Evolutionary conservation across 2,888 invertebrate genomes (phyloP).

Genomic region (Phengaris arion): DNA sequence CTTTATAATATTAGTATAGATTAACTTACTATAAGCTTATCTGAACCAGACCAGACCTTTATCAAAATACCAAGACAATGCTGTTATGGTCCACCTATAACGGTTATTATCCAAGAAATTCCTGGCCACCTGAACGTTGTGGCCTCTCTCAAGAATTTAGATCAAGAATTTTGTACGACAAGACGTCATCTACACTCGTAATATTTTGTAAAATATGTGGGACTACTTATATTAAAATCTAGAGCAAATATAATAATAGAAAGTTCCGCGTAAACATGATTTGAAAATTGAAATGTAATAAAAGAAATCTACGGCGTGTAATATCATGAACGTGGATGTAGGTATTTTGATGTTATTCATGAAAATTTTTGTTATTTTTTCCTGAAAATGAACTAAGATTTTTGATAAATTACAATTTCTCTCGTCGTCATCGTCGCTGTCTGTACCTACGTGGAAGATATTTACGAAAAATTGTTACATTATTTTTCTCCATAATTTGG

Average conservation of each 20-base stretch:
- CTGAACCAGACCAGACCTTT: background rate
- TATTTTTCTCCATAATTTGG: no score
- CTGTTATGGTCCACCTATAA: background rate
- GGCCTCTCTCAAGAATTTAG: background rate
- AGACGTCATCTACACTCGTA: background rate
- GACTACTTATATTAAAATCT: background rate
- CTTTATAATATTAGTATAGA: no score
- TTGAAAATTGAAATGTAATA: background rate
- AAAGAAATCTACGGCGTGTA: background rate
- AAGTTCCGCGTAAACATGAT: background rate
- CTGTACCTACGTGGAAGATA: no score
- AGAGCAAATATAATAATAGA: background rate
- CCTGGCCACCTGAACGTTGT: background rate
- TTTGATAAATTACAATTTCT: no score
- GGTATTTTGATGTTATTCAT: no score
- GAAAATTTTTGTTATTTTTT: no score
- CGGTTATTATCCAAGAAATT: background rate
- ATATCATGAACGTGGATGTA: no score
- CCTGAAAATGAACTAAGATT: no score
- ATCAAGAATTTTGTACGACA: background rate
- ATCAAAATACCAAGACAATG: background rate
- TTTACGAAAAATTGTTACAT: no score
- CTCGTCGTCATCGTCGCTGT: no score
- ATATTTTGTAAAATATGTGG: background rate
- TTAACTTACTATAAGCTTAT: no score